Conservation (phyloP, 2,113 vertebrate species). For the Orthochromis indermauri region DNA sequence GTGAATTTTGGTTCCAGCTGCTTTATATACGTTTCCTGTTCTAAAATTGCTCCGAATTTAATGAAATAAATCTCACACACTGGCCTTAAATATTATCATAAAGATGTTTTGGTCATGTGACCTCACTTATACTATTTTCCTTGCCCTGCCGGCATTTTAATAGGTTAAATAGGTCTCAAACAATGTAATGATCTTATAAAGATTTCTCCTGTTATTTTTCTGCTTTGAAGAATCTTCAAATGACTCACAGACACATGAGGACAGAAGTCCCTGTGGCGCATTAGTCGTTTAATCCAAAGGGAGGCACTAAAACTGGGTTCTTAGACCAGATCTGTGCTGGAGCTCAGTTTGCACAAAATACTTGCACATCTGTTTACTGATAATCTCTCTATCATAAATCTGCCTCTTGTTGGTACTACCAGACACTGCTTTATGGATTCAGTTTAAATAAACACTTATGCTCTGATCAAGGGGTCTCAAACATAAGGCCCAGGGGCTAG, state of each 20-base stretch:
- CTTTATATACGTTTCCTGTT: accelerated
- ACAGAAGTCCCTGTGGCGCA: not conserved
- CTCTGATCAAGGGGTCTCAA: not conserved
- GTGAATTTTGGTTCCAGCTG: not conserved
- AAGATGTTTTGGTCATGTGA: not conserved
- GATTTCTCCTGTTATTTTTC: not conserved
- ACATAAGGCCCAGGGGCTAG: not conserved
- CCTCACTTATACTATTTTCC: not conserved
- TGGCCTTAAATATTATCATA: not conserved
- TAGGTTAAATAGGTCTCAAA: not conserved
- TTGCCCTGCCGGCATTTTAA: not conserved
- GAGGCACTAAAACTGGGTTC: not conserved
- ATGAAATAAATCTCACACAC: accelerated
- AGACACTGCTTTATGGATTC: not conserved
- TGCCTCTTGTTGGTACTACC: not conserved
- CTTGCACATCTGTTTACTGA: not conserved
- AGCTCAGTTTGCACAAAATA: not conserved
- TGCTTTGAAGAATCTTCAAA: not conserved
- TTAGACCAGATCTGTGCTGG: not conserved
- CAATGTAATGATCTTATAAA: not conserved
- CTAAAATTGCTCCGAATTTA: not conserved
- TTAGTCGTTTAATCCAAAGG: not conserved
- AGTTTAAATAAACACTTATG: not conserved
- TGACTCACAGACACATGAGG: not conserved
- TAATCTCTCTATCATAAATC: not conserved